phyloP scores from a whole-genome alignment of 1,140 invertebrate species.

The Kradibia gibbosae region DNA sequence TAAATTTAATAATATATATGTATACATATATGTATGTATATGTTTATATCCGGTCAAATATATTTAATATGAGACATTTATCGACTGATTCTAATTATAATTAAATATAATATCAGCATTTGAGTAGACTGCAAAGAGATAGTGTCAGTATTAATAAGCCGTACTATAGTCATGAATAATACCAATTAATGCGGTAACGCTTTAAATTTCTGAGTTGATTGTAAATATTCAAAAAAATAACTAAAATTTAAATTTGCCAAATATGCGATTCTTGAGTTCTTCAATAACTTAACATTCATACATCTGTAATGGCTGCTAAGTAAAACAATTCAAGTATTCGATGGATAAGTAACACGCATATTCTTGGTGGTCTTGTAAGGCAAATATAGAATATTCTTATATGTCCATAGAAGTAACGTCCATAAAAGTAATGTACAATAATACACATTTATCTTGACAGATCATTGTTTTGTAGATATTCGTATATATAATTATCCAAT shows the following conservation, averaged over 20 bases:
- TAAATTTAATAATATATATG: no score
- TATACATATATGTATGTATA: no score
- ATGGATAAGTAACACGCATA: neutral
- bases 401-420: neutral
- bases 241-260: neutral
- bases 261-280: neutral
- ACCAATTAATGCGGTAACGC: neutral
- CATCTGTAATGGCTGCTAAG: neutral
- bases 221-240: neutral
- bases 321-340: neutral
- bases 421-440: neutral
- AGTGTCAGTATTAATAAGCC: neutral
- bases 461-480: slow-evolving; percentile 46
- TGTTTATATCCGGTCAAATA: no score
- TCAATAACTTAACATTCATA: neutral
- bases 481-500: slow-evolving; percentile 47
- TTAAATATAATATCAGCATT: neutral
- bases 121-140: neutral
- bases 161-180: neutral
- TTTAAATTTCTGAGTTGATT: neutral
- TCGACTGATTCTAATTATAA: neutral
- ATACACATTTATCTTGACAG: slow-evolving; percentile 40
- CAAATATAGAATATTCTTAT: neutral
- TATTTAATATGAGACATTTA: neutral
- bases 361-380: slow-evolving; percentile 9